A percentile compares a stretch with the other conserved stretches of the same genome.
Conservation (phyloP, 2,888 invertebrate species). For the Pachymerium ferrugineum region DNA sequence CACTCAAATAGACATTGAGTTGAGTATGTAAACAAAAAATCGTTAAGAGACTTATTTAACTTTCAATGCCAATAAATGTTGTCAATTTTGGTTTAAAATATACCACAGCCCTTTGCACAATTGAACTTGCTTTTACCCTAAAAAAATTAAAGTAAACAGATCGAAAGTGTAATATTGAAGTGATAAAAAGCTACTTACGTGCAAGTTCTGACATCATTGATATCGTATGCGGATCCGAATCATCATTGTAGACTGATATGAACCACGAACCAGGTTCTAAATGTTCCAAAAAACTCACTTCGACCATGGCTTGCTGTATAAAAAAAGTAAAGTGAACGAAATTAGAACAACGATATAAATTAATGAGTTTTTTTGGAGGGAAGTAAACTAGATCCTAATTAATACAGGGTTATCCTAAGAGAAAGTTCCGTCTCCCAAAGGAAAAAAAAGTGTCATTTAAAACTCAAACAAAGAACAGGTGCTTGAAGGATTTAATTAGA, state of each 20-base stretch:
- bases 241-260: slow-evolving; percentile 36
- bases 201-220: slow-evolving; percentile 35
- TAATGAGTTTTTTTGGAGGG: background rate
- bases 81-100: no score
- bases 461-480: background rate
- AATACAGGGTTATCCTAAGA: no score
- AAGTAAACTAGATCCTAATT: no score
- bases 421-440: no score
- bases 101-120: no score
- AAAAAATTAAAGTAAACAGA: background rate
- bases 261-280: slow-evolving; percentile 37
- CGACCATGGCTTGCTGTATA: slow-evolving; percentile 30
- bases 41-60: no score
- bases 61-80: no score
- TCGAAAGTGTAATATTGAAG: no score
- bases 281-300: slow-evolving; percentile 35
- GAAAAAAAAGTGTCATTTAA: background rate
- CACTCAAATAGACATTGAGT: no score
- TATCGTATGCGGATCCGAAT: slow-evolving; percentile 30
- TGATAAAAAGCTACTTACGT: slow-evolving; percentile 33
- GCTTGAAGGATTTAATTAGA: background rate
- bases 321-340: background rate
- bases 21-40: no score
- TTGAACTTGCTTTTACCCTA: no score
- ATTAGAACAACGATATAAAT: background rate